Base-by-base conservation (phyloP, 2,797 vertebrate genomes). In the Arnoldichthys spilopterus region DNA sequence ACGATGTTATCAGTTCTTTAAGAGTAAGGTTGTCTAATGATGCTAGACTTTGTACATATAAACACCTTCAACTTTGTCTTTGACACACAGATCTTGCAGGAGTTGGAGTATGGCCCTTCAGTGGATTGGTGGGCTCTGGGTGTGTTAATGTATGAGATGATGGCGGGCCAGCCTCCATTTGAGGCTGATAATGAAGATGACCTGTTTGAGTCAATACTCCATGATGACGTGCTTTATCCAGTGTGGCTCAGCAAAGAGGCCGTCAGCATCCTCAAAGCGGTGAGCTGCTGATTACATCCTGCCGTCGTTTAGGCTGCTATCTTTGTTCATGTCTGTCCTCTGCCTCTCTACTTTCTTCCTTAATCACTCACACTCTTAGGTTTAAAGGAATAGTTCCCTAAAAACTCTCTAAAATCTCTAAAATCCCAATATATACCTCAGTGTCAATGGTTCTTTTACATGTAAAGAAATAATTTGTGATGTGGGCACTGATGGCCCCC, bases 201-300 rank as follows among this genome's bases (percentile, higher is more conserved):
- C 88, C 94, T 98, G 82, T 98, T 98, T 77, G 97, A 98, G 87
- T 98, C 97, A 86, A 98, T 98, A 87, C 96, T 98, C 56, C 97
- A 98, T 0, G 97, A 98, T 0, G 97, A 98, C 2, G 97, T 98
- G 6, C 92, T 98, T 0, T 98, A 98, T 87, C 97, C 97, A 0
- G 96, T 98, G 63, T 98, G 97, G 97, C 96, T 98, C 85, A 97
- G 97, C 94, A 98, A 97, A 91, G 97, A 98, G 90, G 97, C 97
- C 0, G 97, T 98, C 87, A 95, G 96, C 93, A 98, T 98, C 87
- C 92, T 98, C 72, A 97, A 96, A 93, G 95, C 96, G 75, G 97
- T 98, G 85, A 94, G 96, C 95, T 13, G 56, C 26, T 59, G 26
- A 59, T 54, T 37, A n/a, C 26, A 43, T 51, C 26, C 58, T 26